phyloP scores from a whole-genome alignment of 2,797 vertebrate genomes.

The Masticophis lateralis region DNA sequence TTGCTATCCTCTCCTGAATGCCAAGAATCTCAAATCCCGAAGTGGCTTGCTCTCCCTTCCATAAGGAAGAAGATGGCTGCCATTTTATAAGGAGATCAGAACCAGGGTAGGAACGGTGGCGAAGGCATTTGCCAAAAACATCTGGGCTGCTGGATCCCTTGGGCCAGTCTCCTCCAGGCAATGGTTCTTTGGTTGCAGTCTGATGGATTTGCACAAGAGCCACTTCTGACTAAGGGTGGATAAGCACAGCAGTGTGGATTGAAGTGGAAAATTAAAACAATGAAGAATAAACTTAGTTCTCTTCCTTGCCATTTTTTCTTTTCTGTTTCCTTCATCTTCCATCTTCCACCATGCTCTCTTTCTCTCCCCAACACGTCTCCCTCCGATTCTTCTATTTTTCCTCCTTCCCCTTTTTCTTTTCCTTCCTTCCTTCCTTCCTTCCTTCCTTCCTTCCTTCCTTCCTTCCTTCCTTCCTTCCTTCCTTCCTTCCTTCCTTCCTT shows the following conservation, averaged over 20 bases:
- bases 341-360: neutral
- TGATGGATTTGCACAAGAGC: rapidly evolving
- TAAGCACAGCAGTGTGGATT: neutral
- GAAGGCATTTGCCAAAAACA: neutral
- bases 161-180: neutral
- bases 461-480: neutral
- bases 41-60: neutral
- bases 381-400: neutral
- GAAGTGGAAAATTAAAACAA: neutral
- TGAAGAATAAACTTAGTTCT: neutral
- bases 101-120: too few relatives aligned
- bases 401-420: too few relatives aligned
- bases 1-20: neutral
- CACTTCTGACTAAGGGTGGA: neutral
- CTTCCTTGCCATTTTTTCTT: neutral
- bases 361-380: neutral
- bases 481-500: neutral
- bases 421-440: neutral
- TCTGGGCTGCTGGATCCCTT: neutral
- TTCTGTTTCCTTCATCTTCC: too few relatives aligned
- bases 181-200: neutral
- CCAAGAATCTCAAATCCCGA: neutral
- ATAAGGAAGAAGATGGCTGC: neutral
- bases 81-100: neutral
- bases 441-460: neutral